Percentiles rank a stretch among this genome's conserved stretches.
Evolutionary conservation across 2,797 vertebrate genomes (phyloP).

Genomic region (Gastrophryne carolinensis): DNA sequence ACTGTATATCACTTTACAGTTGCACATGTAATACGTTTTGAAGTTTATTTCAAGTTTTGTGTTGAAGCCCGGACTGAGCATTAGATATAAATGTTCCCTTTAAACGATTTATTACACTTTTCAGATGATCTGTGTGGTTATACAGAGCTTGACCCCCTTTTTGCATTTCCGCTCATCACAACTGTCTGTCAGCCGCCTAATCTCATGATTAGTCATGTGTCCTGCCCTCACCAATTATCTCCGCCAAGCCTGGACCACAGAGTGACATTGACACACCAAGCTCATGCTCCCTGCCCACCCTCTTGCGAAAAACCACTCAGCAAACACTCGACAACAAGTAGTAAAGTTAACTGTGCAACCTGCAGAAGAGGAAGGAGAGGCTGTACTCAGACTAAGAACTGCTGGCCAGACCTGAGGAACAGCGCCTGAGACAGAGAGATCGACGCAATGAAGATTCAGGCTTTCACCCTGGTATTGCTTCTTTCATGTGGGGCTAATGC

Average conservation of each 20-base stretch:
- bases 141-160: slow-evolving; percentile 10
- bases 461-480: background rate
- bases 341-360: slow-evolving; percentile 4
- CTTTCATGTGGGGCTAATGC: slow-evolving; percentile 3
- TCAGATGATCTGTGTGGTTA: no score
- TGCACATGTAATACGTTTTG: no score
- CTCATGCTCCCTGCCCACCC: background rate
- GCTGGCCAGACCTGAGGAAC: background rate
- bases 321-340: background rate
- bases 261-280: slow-evolving; percentile 6
- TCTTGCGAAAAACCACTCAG: slow-evolving; percentile 5
- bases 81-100: no score
- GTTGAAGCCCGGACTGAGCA: no score
- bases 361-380: slow-evolving; percentile 1
- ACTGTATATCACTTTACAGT: no score
- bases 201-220: slow-evolving; percentile 37
- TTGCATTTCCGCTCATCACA: background rate
- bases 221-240: background rate
- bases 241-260: background rate
- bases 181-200: background rate
- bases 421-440: background rate
- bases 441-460: slow-evolving; percentile 10
- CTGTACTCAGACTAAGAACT: background rate
- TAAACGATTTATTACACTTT: no score
- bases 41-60: no score